Conservation (phyloP, 1,140 invertebrate species). For the Proctacanthus coquilletti region DNA sequence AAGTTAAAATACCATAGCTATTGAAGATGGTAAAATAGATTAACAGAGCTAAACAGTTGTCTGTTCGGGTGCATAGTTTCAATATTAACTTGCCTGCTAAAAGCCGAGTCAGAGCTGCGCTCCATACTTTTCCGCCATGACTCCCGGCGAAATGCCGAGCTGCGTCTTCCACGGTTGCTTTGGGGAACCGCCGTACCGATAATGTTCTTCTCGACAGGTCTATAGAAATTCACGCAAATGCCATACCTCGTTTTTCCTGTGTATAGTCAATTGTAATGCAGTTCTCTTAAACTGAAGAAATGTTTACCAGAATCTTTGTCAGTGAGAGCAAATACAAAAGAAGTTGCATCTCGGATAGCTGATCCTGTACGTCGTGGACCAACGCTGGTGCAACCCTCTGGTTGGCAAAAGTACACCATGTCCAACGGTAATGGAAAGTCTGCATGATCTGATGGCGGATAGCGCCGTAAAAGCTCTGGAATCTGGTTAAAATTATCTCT, state of each 20-base stretch:
- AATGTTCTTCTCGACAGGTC: constrained; percentile 56
- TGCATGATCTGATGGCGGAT: constrained; percentile 91
- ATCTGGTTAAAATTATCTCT: too few species aligned
- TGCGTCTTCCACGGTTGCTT: constrained; percentile 28
- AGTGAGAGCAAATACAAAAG: constrained; percentile 96
- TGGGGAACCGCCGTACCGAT: constrained; percentile 13
- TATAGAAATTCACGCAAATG: constrained; percentile 97
- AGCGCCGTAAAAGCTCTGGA: constrained; percentile 84
- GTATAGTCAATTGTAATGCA: constrained; percentile 34
- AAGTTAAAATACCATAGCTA: constrained; percentile 30
- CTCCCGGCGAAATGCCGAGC: constrained; percentile 54
- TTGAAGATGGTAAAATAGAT: constrained; percentile 14
- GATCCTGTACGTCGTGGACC: constrained; percentile 60
- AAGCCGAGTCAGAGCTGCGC: constrained; percentile 78
- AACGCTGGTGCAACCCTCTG: constrained; percentile 89
- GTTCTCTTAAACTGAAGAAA: not conserved
- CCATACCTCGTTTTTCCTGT: constrained; percentile 67
- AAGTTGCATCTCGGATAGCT: constrained; percentile 74
- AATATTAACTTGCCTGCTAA: constrained; percentile 57
- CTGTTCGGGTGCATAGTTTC: not conserved
- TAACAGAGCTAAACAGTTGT: not conserved
- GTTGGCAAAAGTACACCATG: constrained; percentile 99
- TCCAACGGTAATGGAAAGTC: constrained; percentile 95
- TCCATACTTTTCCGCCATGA: constrained; percentile 83
- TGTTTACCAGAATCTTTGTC: constrained; percentile 82